phyloP scores from a whole-genome alignment of 2,888 invertebrate genomes.

The Oeneis ivallda region DNA sequence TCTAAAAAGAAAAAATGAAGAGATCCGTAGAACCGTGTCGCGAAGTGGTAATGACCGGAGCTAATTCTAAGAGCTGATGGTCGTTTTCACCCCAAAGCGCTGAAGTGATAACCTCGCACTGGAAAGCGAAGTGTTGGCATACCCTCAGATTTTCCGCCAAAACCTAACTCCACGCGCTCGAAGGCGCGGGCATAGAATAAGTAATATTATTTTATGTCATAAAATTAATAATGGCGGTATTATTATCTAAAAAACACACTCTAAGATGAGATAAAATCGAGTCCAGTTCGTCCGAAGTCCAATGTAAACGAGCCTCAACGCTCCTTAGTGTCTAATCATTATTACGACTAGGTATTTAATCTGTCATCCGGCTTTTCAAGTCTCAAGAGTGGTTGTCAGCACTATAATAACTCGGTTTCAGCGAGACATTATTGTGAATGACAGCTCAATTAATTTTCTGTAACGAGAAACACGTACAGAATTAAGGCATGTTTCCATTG shows the following conservation, averaged over 20 bases:
- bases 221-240: not conserved
- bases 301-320: conserved; percentile 2
- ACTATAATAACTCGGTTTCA: conserved; percentile 14
- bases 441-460: conserved; percentile 21
- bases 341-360: conserved; percentile 14
- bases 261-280: not conserved
- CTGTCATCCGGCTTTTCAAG: conserved; percentile 16
- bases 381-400: conserved; percentile 14
- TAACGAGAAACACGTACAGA: conserved; percentile 7
- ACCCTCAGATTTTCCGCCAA: no score
- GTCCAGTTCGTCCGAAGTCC: not conserved
- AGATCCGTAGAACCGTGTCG: no score
- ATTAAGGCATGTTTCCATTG: not conserved
- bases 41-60: no score
- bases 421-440: conserved; percentile 10
- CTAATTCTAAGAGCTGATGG: no score
- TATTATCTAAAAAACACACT: not conserved
- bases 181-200: no score
- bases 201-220: no score
- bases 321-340: conserved; percentile 2
- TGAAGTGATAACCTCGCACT: no score
- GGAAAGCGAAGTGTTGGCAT: no score
- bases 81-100: no score
- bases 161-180: no score
- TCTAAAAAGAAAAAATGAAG: no score